phyloP scores from a whole-genome alignment of 2,797 vertebrate species.

The Merluccius polli region DNA sequence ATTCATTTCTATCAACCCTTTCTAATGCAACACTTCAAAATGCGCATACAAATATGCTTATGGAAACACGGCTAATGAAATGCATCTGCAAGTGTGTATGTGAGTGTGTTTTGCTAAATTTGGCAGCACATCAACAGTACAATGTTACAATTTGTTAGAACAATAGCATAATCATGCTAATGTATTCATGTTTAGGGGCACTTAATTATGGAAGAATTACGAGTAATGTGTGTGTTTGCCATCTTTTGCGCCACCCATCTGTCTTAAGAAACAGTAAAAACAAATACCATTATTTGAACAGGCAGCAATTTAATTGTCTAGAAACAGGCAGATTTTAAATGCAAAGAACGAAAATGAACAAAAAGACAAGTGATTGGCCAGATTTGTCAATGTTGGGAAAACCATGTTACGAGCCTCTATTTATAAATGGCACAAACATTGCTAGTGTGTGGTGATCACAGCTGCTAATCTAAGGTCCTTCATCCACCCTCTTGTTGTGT shows the following conservation, averaged over 20 bases:
- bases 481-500: too few species aligned
- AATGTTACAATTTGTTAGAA: not conserved
- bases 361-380: not conserved
- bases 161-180: not conserved
- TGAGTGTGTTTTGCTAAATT: too few species aligned
- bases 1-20: too few species aligned
- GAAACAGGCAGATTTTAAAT: not conserved
- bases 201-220: not conserved
- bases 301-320: not conserved
- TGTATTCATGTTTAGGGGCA: not conserved
- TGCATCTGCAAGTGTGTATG: too few species aligned
- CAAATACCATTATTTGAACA: not conserved
- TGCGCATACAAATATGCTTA: too few species aligned
- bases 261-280: not conserved
- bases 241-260: too few species aligned
- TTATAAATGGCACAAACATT: not conserved
- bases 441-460: not conserved
- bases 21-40: too few species aligned
- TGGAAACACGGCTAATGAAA: too few species aligned
- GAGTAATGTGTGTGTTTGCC: not conserved
- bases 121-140: not conserved
- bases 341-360: not conserved
- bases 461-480: not conserved
- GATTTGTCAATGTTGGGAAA: not conserved
- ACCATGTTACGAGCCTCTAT: not conserved